Conservation (phyloP, 2,888 invertebrate genomes). For the Xestobium rufovillosum region DNA sequence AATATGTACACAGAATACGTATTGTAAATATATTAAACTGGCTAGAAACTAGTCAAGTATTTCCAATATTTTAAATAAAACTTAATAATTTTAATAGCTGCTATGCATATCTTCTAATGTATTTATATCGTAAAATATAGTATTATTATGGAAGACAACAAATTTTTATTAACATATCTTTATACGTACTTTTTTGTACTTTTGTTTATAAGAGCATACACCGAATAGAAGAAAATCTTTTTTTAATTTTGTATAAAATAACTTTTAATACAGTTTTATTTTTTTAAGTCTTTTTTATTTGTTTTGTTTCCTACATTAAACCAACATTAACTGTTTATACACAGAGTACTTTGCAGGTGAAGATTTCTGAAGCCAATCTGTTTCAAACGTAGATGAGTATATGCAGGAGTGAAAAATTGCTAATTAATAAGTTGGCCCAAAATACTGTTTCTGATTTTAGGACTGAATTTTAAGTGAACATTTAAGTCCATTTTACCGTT, state of each 20-base stretch:
- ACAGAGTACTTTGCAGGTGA: too few species aligned
- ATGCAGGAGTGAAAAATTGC: too few species aligned
- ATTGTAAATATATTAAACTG: conserved; percentile 40
- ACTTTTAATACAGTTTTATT: conserved; percentile 42
- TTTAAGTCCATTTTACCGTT: too few species aligned
- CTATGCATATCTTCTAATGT: conserved; percentile 35
- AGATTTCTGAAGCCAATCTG: too few species aligned
- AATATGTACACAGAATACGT: conserved; percentile 42
- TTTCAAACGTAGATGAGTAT: too few species aligned
- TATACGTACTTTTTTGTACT: conserved; percentile 35
- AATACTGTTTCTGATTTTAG: too few species aligned
- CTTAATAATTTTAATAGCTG: conserved; percentile 29
- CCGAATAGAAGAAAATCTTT: conserved; percentile 32
- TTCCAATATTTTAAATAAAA: conserved; percentile 35
- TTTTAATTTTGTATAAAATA: conserved; percentile 41
- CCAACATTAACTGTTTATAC: too few species aligned
- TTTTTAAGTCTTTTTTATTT: conserved; percentile 24
- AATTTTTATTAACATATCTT: conserved; percentile 34
- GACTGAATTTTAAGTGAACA: too few species aligned
- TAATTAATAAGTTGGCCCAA: too few species aligned
- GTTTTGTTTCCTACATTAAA: too few species aligned
- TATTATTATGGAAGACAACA: conserved; percentile 32
- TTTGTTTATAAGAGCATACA: conserved; percentile 18
- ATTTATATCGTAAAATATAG: conserved; percentile 34
- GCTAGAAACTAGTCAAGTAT: conserved; percentile 42